Evolutionary conservation across 2,888 invertebrate species (phyloP).

Genomic region (Andrena praecox): DNA sequence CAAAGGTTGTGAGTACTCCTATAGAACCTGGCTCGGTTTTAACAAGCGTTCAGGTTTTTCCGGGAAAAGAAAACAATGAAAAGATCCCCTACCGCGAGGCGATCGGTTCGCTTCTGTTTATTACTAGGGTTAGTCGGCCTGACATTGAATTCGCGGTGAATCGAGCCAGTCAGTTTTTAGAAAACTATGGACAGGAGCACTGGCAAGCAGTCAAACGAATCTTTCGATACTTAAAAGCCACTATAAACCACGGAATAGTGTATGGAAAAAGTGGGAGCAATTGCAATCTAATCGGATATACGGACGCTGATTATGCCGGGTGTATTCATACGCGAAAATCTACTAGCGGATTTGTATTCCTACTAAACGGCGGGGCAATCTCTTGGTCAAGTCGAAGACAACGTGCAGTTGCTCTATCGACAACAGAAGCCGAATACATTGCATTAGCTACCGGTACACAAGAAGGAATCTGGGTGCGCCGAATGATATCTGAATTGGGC

Average conservation of each 20-base stretch:
- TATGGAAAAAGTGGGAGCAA: no score
- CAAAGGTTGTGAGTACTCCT: conserved; percentile 11
- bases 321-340: background rate
- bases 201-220: no score
- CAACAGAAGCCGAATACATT: background rate
- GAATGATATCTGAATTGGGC: background rate
- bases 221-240: background rate
- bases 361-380: background rate
- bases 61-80: no score
- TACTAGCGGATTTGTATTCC: background rate
- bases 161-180: no score
- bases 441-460: background rate
- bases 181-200: no score
- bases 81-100: no score
- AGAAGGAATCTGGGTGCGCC: background rate
- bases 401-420: background rate
- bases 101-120: no score
- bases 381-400: background rate
- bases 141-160: no score
- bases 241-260: no score
- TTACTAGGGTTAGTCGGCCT: no score
- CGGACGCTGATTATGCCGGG: background rate
- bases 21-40: background rate
- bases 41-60: no score
- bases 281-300: background rate